A percentile compares a stretch with the other conserved stretches of the same genome.
Conservation (phyloP, 2,888 invertebrate species). For the Sinhomidia bicolor region DNA sequence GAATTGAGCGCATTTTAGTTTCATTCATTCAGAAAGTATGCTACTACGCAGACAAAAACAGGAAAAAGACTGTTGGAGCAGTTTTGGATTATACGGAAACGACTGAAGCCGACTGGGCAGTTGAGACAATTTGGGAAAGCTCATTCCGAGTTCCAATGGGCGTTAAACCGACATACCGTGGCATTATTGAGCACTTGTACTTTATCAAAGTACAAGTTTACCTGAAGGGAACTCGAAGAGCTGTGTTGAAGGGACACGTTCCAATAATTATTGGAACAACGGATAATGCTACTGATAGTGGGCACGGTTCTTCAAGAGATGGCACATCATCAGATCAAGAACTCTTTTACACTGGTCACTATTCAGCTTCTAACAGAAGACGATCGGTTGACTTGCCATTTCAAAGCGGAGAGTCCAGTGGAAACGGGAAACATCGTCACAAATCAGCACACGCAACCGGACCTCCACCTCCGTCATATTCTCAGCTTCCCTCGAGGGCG, state of each 20-base stretch:
- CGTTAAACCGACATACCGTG: slow-evolving; percentile 63
- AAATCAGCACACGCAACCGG: slow-evolving; percentile 19
- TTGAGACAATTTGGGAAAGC: slow-evolving; percentile 73
- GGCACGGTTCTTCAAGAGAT: slow-evolving; percentile 53
- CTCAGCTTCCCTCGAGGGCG: slow-evolving; percentile 69
- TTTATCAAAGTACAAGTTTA: slow-evolving; percentile 69
- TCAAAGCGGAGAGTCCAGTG: slow-evolving; percentile 43
- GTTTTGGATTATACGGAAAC: slow-evolving; percentile 70
- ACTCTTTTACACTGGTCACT: slow-evolving; percentile 56
- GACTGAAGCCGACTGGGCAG: slow-evolving; percentile 69
- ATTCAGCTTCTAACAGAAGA: slow-evolving; percentile 48
- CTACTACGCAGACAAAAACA: slow-evolving; percentile 67
- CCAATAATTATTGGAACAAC: slow-evolving; percentile 71
- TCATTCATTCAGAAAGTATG: slow-evolving; percentile 71
- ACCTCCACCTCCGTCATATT: slow-evolving; percentile 71
- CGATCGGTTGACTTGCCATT: slow-evolving; percentile 58
- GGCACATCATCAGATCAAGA: slow-evolving; percentile 56
- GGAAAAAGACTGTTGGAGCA: slow-evolving; percentile 58
- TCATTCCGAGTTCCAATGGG: slow-evolving; percentile 59
- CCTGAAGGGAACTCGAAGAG: slow-evolving; percentile 58
- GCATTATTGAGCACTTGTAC: slow-evolving; percentile 68
- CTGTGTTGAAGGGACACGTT: slow-evolving; percentile 68
- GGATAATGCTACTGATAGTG: slow-evolving; percentile 47
- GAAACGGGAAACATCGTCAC: slow-evolving; percentile 40
- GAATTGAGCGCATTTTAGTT: slow-evolving; percentile 58